Conservation (phyloP, 1,140 invertebrate genomes). For the Aphaenogaster rudis region DNA sequence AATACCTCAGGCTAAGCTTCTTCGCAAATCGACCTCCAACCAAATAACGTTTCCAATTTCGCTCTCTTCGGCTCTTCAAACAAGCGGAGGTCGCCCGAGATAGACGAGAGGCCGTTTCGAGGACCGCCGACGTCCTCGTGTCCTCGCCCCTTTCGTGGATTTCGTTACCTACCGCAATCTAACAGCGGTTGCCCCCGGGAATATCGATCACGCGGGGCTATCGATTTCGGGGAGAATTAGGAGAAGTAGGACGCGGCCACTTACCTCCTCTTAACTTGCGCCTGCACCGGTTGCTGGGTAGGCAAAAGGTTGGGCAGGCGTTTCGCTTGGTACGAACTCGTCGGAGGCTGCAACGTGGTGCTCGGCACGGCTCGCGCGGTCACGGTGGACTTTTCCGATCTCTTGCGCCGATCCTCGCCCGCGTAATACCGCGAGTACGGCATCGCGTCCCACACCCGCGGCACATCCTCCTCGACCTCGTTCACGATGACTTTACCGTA, state of each 20-base stretch:
- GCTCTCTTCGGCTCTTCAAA: neutral
- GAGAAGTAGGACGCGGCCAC: constrained; percentile 53
- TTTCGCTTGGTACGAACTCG: constrained; percentile 63
- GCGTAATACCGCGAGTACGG: constrained; percentile 75
- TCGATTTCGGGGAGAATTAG: constrained; percentile 57
- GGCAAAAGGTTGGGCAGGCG: constrained; percentile 18
- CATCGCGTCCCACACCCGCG: constrained; percentile 74
- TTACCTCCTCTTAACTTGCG: constrained; percentile 80
- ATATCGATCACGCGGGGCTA: constrained; percentile 49
- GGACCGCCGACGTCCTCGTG: neutral
- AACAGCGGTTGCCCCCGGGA: constrained; percentile 10
- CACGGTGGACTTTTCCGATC: constrained; percentile 74
- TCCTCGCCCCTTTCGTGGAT: neutral
- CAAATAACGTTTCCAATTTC: constrained; percentile 17
- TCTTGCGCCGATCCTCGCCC: constrained; percentile 79
- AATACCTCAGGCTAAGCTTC: neutral
- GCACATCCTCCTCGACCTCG: constrained; percentile 75
- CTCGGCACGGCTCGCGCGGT: constrained; percentile 28
- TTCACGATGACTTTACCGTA: constrained; percentile 80
- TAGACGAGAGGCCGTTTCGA: neutral
- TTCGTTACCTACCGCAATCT: constrained; percentile 37
- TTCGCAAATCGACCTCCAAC: neutral
- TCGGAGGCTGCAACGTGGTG: constrained; percentile 62
- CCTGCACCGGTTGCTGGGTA: constrained; percentile 57
- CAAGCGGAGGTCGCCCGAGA: neutral